These are phyloP conservation scores for Thecocarcelia acutangulata DNA, from an alignment of 2,888 invertebrate species.

Conservation along the genomic window DNA sequence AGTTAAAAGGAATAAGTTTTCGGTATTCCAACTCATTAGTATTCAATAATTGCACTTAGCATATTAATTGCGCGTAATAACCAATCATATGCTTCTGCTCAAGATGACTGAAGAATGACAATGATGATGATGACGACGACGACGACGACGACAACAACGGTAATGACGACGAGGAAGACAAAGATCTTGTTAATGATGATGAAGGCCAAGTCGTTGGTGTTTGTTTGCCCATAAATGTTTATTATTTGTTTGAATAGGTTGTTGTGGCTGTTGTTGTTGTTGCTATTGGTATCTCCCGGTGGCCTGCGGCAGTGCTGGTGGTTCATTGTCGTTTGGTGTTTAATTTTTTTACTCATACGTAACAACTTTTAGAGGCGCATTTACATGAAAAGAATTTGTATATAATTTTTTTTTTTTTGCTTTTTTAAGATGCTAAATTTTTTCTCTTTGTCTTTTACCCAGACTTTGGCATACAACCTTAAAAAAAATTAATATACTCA, in stretches of 20 bases:
- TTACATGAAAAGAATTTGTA: slow-evolving; percentile 57
- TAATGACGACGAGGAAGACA: slow-evolving; percentile 29
- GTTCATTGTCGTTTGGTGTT: slow-evolving; percentile 43
- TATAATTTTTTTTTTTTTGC: neutral
- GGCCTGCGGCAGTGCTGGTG: slow-evolving; percentile 60
- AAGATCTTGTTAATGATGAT: slow-evolving; percentile 37
- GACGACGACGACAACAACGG: slow-evolving; percentile 1
- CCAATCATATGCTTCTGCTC: slow-evolving; percentile 67
- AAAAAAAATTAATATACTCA: slow-evolving; percentile 29
- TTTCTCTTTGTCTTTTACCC: neutral
- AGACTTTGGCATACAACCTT: no score
- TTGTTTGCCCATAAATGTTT: slow-evolving; percentile 39
- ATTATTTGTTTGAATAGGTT: slow-evolving; percentile 44
- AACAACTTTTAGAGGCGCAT: slow-evolving; percentile 38
- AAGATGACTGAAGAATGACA: slow-evolving; percentile 37
- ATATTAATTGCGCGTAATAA: slow-evolving; percentile 73
- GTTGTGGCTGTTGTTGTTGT: slow-evolving; percentile 36
- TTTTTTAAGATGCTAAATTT: slow-evolving; percentile 18
- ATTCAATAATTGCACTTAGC: slow-evolving; percentile 72
- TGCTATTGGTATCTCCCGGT: slow-evolving; percentile 52
- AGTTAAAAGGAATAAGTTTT: slow-evolving; percentile 46
- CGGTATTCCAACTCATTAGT: slow-evolving; percentile 69
- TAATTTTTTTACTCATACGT: slow-evolving; percentile 44
- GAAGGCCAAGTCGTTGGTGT: slow-evolving; percentile 38
- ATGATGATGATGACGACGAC: slow-evolving; percentile 7